Conservation (phyloP, 1,140 invertebrate species). For the Microplitis mediator region DNA sequence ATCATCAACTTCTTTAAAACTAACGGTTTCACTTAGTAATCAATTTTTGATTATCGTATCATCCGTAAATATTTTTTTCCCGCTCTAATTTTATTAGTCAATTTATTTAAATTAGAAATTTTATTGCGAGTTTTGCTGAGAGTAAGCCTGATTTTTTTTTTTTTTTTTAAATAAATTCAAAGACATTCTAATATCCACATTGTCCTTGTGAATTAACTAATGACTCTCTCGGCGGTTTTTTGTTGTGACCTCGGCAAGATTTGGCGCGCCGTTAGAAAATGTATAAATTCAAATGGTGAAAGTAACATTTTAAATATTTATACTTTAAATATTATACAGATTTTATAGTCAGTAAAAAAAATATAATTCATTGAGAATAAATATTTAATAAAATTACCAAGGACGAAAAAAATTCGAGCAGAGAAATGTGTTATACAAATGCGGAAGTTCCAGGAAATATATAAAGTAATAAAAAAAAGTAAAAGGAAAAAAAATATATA, state of each 20-base stretch:
- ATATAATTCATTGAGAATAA: not conserved
- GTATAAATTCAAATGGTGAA: not conserved
- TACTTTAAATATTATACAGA: not conserved
- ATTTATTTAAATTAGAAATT: too few species aligned
- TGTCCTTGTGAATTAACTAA: conserved; percentile 12
- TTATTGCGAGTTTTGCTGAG: too few species aligned
- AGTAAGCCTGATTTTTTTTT: not conserved
- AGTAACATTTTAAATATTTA: not conserved
- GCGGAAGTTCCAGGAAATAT: too few species aligned
- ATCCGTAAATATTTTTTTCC: not conserved
- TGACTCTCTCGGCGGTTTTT: not conserved
- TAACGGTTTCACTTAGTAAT: not conserved
- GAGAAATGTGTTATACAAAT: too few species aligned
- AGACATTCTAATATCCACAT: not conserved
- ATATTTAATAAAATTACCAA: not conserved
- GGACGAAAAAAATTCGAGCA: not conserved
- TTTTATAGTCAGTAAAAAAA: not conserved
- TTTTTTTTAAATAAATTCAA: not conserved
- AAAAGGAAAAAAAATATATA: conserved; percentile 4
- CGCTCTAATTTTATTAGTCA: too few species aligned
- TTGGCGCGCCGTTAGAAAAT: conserved; percentile 2
- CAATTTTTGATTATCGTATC: not conserved
- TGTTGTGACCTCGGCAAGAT: conserved; percentile 16
- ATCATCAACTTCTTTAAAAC: not conserved
- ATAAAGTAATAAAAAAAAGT: not conserved